Evolutionary conservation across 1,140 invertebrate species (phyloP), one percentile per base, ranked within the genome.

Genomic region (Aphelinus certus): DNA sequence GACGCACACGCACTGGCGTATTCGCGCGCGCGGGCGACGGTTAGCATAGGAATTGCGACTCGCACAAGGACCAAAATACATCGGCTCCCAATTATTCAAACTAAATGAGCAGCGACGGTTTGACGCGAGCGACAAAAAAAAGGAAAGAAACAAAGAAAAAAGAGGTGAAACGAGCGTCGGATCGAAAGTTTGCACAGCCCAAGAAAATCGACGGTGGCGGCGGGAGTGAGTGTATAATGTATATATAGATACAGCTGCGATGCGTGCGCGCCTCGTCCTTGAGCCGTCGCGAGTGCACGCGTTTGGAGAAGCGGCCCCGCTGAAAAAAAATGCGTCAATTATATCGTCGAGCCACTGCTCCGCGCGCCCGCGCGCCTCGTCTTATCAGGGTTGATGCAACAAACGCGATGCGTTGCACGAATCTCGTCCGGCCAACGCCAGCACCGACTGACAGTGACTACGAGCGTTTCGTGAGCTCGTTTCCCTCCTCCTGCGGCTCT

Each of bases 361-460:
- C 62, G n/a, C 7, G 5, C 62, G n/a, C 7, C n/a, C 46, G 45
- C 60, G 62, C 46, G 46, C 62, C 3, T 4, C 1, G 48, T 64
- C 62, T 64, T 64, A 64, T 64, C 62, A 49, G 48, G 10, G 62
- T 64, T 64, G 62, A 64, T 64, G 62, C 62, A 64, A 64, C 48
- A 64, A 51, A 26, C 9, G 46, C 62, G 48, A 64, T 51, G 62
- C 48, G 49, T 64, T 64, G 62, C 62, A 51, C 10, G 62, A 42
- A 64, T 62, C 60, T 26, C 26, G 26, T 26, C 26, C 26, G 26
- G 26, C 26, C 26, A 26, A 26, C 7, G 45, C 60, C 6, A 43
- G 9, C 42, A 45, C 6, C 3, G 5, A 3, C 60, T 62, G 45
- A 62, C 43, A 62, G 45, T 45, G 45, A 62, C 7, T 42, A 62